Conservation (phyloP, 2,888 invertebrate species). For the Chydorus sphaericus region DNA sequence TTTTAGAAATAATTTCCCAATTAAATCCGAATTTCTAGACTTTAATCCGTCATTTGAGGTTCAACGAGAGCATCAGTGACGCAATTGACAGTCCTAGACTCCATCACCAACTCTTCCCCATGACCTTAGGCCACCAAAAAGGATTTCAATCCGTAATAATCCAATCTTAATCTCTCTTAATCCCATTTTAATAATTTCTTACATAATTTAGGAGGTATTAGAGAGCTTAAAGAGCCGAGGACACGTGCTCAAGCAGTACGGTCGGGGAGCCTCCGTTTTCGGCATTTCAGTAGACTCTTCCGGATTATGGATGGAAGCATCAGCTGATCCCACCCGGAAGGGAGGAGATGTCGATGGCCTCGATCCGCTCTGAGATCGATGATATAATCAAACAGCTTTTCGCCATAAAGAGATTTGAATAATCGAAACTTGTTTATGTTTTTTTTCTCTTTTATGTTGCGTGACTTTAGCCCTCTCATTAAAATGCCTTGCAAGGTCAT, state of each 20-base stretch:
- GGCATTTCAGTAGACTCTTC: conserved; percentile 14
- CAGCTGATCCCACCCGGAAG: conserved; percentile 22
- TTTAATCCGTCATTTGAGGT: conserved; percentile 49
- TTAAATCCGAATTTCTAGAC: not conserved
- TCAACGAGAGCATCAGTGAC: conserved; percentile 56
- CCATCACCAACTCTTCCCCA: conserved; percentile 72
- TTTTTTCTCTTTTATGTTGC: too few species aligned
- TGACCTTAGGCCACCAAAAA: conserved; percentile 50
- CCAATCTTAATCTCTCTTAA: not conserved
- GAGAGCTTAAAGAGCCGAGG: conserved; percentile 9
- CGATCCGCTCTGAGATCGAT: not conserved
- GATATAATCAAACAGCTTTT: not conserved
- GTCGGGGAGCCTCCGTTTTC: conserved; percentile 7
- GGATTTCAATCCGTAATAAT: conserved; percentile 43
- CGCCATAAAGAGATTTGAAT: too few species aligned
- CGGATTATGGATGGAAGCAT: conserved; percentile 16
- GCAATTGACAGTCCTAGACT: conserved; percentile 64
- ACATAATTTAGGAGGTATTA: conserved; percentile 5
- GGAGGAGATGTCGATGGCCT: conserved; percentile 21
- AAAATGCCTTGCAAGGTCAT: too few species aligned
- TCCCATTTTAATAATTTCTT: not conserved
- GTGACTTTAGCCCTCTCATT: too few species aligned
- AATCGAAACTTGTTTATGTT: too few species aligned
- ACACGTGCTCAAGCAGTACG: conserved; percentile 1
- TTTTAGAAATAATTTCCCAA: not conserved